Evolutionary conservation across 2,113 vertebrate genomes (phyloP), one percentile per base, ranked within the genome.

Genomic region (Synodontis membranacea): DNA sequence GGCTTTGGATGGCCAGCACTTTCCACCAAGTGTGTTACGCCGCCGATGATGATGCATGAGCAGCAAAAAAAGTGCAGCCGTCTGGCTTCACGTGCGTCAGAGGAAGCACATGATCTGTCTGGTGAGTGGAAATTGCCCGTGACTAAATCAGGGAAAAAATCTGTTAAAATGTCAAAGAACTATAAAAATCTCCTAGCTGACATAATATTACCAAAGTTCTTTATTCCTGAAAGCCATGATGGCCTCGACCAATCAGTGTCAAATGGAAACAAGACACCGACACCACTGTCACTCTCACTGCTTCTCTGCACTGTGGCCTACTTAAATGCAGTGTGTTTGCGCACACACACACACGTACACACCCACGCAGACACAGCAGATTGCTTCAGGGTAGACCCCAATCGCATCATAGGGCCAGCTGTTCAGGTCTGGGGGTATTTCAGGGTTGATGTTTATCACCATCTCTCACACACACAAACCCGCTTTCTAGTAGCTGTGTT

Each of bases 321-420:
- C 60, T 84, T 44, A 75, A 75, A 84, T 76, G 17, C 37, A 19
- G 68, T 28, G 25, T n/a, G 52, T 31, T 54, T 34, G 66, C 72
- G 46, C 46, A n/a, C 83, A 80, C 79, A 87, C 4, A 44, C 52
- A 64, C 21, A 80, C 75, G 64, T 76, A 84, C 68, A 54, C 48
- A 42, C 83, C 79, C 80, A 88, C 4, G 34, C 48, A 56, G 17
- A 81, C 58, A 84, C 76, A 76, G 23, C 50, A 78, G 46, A 83
- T 44, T 66, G 88, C 86, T 82, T 37, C 21, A 54, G 85, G 86
- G 86, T 80, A 87, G 82, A 74, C 46, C 46, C 28, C 19, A 34
- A 54, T 89, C 88, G 75, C 81, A 44, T 50, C 84, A 88, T 87
- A 4, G 60, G 86, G 82, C 87, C 84, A 88, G 87, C 85, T 90